phyloP scores from a whole-genome alignment of 2,888 invertebrate genomes.

The Tuta absoluta region DNA sequence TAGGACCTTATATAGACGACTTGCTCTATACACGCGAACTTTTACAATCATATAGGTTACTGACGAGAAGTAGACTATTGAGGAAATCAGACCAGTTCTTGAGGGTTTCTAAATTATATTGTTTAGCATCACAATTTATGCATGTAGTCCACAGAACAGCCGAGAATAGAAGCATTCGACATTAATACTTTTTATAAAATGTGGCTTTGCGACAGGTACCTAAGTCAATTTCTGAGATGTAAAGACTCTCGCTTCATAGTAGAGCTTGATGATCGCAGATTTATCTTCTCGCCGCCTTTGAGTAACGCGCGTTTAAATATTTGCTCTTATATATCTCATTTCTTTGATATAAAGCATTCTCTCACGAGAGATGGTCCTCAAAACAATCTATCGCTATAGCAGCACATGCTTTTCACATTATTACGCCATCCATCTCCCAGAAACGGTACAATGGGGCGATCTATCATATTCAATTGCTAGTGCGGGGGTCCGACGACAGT shows the following conservation, averaged over 20 bases:
- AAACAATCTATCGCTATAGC: slow-evolving; percentile 5
- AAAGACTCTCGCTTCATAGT: neutral
- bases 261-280: neutral
- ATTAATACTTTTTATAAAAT: too few relatives aligned
- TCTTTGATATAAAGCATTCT: neutral
- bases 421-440: slow-evolving; percentile 38
- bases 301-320: neutral
- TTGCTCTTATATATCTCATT: neutral
- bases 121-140: too few relatives aligned
- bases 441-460: slow-evolving; percentile 44
- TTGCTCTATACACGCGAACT: too few relatives aligned
- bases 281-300: neutral
- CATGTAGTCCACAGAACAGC: too few relatives aligned
- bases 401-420: slow-evolving; percentile 39
- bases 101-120: too few relatives aligned
- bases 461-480: slow-evolving; percentile 56
- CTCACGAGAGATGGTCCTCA: neutral
- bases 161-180: too few relatives aligned
- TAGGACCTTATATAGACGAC: too few relatives aligned
- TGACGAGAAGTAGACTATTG: too few relatives aligned
- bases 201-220: neutral
- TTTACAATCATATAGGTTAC: too few relatives aligned
- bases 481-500: slow-evolving; percentile 45
- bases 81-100: too few relatives aligned
- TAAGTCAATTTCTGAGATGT: neutral